Base-by-base conservation (phyloP, 2,113 vertebrate species). In the Campylomormyrus tamandua region DNA sequence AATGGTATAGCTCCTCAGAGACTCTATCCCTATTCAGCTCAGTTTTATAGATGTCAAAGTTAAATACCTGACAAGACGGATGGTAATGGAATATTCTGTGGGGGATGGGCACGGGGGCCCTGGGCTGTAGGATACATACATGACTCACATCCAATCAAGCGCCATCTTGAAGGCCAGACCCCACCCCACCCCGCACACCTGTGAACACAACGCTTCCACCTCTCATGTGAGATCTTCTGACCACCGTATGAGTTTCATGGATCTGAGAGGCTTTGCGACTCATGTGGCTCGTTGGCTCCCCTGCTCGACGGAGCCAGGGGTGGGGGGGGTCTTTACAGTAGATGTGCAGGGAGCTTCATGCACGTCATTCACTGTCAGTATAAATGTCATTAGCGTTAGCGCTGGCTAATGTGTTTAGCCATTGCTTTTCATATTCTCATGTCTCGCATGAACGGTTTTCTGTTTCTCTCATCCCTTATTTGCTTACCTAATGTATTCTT, bases 51-150 rank as follows among this genome's bases (percentile, higher is more conserved):
- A 90, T 88, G 87, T 91, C 77, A 88, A 53, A 31, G 70, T 88
- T 91, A 84, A 91, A 70, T 39, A 62, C 77, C 5, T 31, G 70
- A 92, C 89, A 84, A 89, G 90, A 92, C 39, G 62, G 91, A 89
- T 46, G 35, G 90, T 35, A 66, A 83, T 19, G 39, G 58, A 83
- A 62, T 83, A 86, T 84, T 89, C 87, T 49, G 48, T 27, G 6
- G 45, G 52, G 85, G 48, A 49, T 21, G 39, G 39, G 83, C 45
- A n/a, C 7, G 8, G 42, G 46, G 21, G 17, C 83, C 5, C 21
- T 15, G 74, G 35, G 74, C 74, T 19, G 74, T 42, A 7, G 11
- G 13, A 39, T 15, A 42, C 15, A 42, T 17, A 80, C 74, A 39
- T 17, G 27, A n/a, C 74, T 80, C 74, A 10, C 11, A 42, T 80